Evolutionary conservation across 2,113 vertebrate genomes (phyloP).

Genomic region (Grantiella picta): DNA sequence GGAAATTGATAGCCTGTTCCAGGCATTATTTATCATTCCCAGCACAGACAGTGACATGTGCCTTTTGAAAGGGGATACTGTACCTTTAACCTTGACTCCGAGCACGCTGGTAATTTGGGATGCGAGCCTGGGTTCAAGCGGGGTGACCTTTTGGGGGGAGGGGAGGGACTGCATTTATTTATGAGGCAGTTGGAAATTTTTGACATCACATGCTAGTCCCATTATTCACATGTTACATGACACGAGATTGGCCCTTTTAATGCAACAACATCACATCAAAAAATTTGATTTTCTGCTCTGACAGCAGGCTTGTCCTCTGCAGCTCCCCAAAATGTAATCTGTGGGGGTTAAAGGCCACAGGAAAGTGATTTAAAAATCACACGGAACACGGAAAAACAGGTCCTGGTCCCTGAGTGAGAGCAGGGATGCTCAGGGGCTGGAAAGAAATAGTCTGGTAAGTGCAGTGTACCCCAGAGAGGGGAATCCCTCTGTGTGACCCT

Average conservation of each 20-base stretch:
- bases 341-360: constrained; percentile 51
- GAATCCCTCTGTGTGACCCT: not conserved
- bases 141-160: constrained; percentile 70
- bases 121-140: constrained; percentile 61
- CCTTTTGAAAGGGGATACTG: constrained; percentile 78
- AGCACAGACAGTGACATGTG: constrained; percentile 67
- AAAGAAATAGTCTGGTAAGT: not conserved
- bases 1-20: constrained; percentile 64
- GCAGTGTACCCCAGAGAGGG: fast-evolving
- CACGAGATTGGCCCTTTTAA: constrained; percentile 74
- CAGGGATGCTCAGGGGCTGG: not conserved
- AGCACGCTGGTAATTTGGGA: constrained; percentile 71
- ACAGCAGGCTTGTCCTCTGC: constrained; percentile 54
- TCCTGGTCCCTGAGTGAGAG: not conserved
- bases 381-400: not conserved
- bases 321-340: constrained; percentile 56
- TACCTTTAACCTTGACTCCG: constrained; percentile 78
- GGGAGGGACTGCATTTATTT: constrained; percentile 73
- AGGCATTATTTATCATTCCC: constrained; percentile 72
- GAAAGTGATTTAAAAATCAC: constrained; percentile 33
- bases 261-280: constrained; percentile 69
- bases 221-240: constrained; percentile 77
- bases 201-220: constrained; percentile 75
- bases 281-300: constrained; percentile 71
- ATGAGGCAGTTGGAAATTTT: constrained; percentile 72